Evolutionary conservation across 2,797 vertebrate species (phyloP), one percentile per base, ranked within the genome.

Genomic region (Channa striata): DNA sequence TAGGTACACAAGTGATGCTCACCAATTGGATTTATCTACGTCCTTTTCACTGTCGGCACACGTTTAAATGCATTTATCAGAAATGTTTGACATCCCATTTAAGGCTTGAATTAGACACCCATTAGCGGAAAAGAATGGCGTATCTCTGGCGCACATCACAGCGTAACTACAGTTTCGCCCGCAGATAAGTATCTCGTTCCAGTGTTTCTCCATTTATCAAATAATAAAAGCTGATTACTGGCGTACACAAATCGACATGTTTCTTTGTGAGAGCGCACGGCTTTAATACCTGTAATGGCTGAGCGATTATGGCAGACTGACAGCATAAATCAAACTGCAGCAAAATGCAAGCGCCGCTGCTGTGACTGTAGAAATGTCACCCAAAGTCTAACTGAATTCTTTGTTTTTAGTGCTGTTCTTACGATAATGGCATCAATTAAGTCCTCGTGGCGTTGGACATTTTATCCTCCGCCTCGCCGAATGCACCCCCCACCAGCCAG

Each of bases 381-480:
- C 65, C 42, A 72, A 82, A 83, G 72, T 83, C 72, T 67, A 75
- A 79, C 54, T 63, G 67, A 83, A 82, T 77, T 82, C 87, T 88
- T 86, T 89, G 85, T 86, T 91, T 47, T 89, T 80, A 64, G 36
- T 62, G 71, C 78, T 63, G 70, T 79, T 89, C 77, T 70, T 71
- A 68, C 85, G 82, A 89, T 89, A 89, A 91, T 89, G 68, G 74
- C 19, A 49, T 75, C 86, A 89, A 89, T 91, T 87, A 90, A 85
- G 82, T 63, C 74, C 77, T 88, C 52, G 20, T 68, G 63, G 72
- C 49, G 60, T 74, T 64, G 77, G 68, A 63, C 68, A 71, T 77
- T 82, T 88, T 68, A 75, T 78, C 62, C 59, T 48, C 67, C 4
- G 40, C 79, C 68, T 80, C 46, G 20, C 33, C 68, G 63, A 68